Evolutionary conservation across 1,140 invertebrate genomes (phyloP).

Genomic region (Neuroterus valhalla): DNA sequence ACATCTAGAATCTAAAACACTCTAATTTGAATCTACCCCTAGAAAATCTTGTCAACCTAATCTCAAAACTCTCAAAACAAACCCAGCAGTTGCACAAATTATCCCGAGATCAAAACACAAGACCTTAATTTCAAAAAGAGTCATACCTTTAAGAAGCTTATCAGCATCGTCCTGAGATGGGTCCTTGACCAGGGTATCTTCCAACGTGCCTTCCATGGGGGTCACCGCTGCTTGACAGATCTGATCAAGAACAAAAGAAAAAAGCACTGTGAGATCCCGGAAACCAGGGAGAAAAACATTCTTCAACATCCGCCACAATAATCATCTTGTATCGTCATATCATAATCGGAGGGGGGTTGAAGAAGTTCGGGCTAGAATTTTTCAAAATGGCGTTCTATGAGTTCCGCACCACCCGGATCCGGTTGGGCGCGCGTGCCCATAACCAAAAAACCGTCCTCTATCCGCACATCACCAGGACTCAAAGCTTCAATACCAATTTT

Average conservation of each 20-base stretch:
- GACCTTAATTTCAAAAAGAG: neutral
- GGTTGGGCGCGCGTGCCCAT: slow-evolving; percentile 55
- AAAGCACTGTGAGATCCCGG: neutral
- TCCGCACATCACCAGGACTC: neutral
- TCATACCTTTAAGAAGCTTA: slow-evolving; percentile 64
- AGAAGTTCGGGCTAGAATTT: slow-evolving; percentile 58
- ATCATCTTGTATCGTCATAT: slow-evolving; percentile 27
- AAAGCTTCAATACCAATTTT: too few species aligned
- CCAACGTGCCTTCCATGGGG: slow-evolving; percentile 72
- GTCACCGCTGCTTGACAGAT: slow-evolving; percentile 60
- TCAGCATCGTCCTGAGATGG: slow-evolving; percentile 62
- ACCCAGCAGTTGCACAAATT: too few species aligned
- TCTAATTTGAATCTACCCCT: too few species aligned
- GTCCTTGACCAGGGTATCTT: slow-evolving; percentile 70
- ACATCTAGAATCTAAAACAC: too few species aligned
- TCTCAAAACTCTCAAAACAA: too few species aligned
- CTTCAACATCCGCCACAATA: slow-evolving; percentile 17
- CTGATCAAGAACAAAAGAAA: slow-evolving; percentile 52
- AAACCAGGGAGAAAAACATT: slow-evolving; percentile 27
- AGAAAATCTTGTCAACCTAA: too few species aligned
- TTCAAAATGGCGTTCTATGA: slow-evolving; percentile 71
- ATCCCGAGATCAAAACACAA: neutral
- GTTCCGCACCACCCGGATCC: slow-evolving; percentile 65
- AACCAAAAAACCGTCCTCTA: slow-evolving; percentile 55
- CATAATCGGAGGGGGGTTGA: slow-evolving; percentile 29